A percentile compares a stretch with the other conserved stretches of the same genome.
Evolutionary conservation across 92 coral and sea anemone species (phyloP).

Genomic region (Porites cylindrica): DNA sequence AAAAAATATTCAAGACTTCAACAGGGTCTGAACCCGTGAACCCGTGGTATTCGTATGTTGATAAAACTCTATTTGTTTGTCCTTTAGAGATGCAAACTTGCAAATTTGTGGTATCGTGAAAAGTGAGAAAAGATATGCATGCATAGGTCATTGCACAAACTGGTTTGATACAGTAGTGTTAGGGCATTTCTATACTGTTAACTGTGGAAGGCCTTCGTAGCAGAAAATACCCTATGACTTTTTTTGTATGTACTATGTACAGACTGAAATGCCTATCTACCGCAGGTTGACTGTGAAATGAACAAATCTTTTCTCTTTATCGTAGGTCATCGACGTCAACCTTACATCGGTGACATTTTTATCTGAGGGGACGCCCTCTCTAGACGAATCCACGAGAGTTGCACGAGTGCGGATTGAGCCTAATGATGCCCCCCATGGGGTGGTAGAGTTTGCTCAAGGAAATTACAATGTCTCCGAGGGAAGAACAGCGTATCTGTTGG

Average conservation of each 20-base stretch:
- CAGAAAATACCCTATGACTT: no score
- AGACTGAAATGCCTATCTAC: not conserved
- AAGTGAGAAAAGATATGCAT: no score
- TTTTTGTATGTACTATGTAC: not conserved
- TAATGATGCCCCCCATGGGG: slow-evolving; percentile 95
- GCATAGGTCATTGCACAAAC: no score
- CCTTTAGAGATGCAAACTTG: no score
- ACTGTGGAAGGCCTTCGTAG: no score
- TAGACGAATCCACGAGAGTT: slow-evolving; percentile 71
- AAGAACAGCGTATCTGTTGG: slow-evolving; percentile 67
- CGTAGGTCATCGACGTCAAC: slow-evolving; percentile 78
- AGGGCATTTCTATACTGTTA: no score
- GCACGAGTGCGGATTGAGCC: slow-evolving; percentile 84
- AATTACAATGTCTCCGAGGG: slow-evolving; percentile 84
- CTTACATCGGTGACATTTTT: slow-evolving; percentile 66
- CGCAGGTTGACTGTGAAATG: not conserved
- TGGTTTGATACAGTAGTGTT: no score
- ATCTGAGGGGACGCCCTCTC: slow-evolving; percentile 76
- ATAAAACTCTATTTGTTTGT: no score
- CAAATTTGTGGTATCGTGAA: no score
- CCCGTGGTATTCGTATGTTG: no score
- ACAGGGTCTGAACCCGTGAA: no score
- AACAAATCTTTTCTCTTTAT: not conserved
- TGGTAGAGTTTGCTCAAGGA: slow-evolving; percentile 76
- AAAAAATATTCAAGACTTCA: no score